A percentile compares a stretch with the other conserved stretches of the same genome.
These are phyloP conservation scores for Cardinalis cardinalis DNA, from an alignment of 2,113 vertebrate species.

Conservation along the genomic window DNA sequence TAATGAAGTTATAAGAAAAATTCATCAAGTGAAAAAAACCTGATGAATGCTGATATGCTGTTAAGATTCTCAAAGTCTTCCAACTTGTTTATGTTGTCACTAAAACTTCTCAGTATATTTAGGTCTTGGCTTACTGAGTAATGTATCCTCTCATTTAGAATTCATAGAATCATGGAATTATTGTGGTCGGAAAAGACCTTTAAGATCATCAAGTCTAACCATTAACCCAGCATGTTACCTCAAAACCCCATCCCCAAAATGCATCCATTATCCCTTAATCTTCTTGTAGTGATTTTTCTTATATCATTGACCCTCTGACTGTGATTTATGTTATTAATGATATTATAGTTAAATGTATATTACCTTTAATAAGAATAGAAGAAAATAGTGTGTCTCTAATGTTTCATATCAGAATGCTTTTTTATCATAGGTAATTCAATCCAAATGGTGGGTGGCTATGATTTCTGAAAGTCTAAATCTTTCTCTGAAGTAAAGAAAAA, in stretches of 20 bases:
- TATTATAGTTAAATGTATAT: not conserved
- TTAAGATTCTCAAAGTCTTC: not conserved
- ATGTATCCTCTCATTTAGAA: not conserved
- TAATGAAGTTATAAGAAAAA: not conserved
- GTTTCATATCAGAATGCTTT: not conserved
- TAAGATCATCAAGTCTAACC: not conserved
- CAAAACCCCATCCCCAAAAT: not conserved
- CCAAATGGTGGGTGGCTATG: not conserved
- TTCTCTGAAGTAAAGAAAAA: not conserved
- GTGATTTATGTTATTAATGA: not conserved
- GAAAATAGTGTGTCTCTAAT: not conserved
- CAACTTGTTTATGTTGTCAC: not conserved
- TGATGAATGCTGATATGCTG: not conserved
- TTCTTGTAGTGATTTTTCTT: not conserved
- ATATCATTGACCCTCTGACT: not conserved
- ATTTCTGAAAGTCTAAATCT: not conserved
- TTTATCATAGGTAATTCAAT: not conserved
- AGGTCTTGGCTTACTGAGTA: not conserved
- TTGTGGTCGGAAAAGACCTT: not conserved
- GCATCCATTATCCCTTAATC: not conserved
- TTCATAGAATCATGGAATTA: not conserved
- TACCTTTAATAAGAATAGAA: not conserved
- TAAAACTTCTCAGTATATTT: not conserved
- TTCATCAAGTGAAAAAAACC: not conserved
- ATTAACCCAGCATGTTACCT: not conserved